These are phyloP conservation scores for Cuniculus paca DNA, from an alignment of 2,797 vertebrate genomes.

Conservation along the genomic window DNA sequence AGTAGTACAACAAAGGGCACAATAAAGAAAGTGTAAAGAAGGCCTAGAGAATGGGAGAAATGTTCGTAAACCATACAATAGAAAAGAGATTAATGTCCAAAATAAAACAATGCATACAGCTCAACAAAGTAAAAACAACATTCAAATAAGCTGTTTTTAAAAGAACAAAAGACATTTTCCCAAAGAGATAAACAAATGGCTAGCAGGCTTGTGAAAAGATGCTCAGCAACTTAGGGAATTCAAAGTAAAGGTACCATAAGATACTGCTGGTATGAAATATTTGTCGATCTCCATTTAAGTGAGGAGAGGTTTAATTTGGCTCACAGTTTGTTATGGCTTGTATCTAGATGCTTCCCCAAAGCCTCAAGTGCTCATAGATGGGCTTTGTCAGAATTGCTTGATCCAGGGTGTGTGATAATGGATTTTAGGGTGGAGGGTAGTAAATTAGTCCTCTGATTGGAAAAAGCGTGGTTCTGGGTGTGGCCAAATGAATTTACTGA, in stretches of 20 bases:
- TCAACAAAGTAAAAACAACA: neutral
- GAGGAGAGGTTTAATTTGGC: neutral
- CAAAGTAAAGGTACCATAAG: neutral
- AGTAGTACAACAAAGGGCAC: neutral
- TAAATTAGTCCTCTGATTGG: neutral
- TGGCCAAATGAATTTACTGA: neutral
- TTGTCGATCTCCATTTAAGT: neutral
- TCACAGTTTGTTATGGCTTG: neutral
- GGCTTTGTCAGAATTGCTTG: neutral
- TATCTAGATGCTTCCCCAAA: neutral
- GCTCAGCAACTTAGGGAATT: neutral
- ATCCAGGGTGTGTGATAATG: neutral
- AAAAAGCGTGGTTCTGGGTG: neutral
- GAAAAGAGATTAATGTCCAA: neutral
- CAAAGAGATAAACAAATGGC: slow-evolving; percentile 11
- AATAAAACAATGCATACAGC: neutral
- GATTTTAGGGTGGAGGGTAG: neutral
- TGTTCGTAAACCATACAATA: neutral
- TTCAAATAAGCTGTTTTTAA: neutral
- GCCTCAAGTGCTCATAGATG: too few species aligned
- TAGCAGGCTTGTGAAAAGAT: neutral
- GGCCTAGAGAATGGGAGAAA: neutral
- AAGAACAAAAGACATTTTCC: neutral
- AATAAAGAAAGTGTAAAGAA: neutral
- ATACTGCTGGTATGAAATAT: neutral